Evolutionary conservation across 2,888 invertebrate genomes (phyloP), one percentile per base, ranked within the genome.

Genomic region (Eristalinus sepulchralis): DNA sequence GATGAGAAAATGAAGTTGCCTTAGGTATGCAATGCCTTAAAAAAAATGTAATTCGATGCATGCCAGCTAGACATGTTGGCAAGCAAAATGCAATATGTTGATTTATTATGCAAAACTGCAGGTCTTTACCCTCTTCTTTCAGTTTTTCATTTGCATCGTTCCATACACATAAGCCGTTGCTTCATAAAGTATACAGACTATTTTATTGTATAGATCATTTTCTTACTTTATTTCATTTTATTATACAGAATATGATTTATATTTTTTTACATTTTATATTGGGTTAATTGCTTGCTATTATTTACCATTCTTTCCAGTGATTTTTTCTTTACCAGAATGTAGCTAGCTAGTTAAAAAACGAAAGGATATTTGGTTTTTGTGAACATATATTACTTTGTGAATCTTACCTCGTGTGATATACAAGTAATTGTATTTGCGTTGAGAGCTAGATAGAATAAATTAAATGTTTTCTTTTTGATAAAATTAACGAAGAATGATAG

Each of bases 181-280:
- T n/a, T n/a, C n/a, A n/a, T n/a, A n/a, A n/a, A n/a, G n/a, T n/a
- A n/a, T 36, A 39, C 24, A 55, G 22, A 63, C 33, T 59, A 66
- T 64, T 60, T 82, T 73, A 79, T 83, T 83, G 79, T 47, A 73
- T 64, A 34, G 63, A 64, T 68, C 62, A 63, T 36, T 79, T 75
- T 67, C 27, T 55, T 47, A 57, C 62, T 75, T 79, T 68, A 47
- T 79, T 81, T 81, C 77, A 85, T 85, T 76, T 85, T 85, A 81
- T 85, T 81, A 81, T 85, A 85, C 84, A 85, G 71, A 85, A 81
- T 85, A 76, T 62, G 81, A n/a, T 75, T 78, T 24, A 39, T 67
- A 27, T 71, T 64, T 66, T n/a, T 39, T 77, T 39, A 33, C 57
- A 57, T 57, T 73, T 55, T 68, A 36, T 75, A 39, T 27, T 70